Percentiles rank a stretch among this genome's conserved stretches.
These are phyloP conservation scores for Tenthredo notha DNA, from an alignment of 2,888 invertebrate genomes.

Conservation along the genomic window DNA sequence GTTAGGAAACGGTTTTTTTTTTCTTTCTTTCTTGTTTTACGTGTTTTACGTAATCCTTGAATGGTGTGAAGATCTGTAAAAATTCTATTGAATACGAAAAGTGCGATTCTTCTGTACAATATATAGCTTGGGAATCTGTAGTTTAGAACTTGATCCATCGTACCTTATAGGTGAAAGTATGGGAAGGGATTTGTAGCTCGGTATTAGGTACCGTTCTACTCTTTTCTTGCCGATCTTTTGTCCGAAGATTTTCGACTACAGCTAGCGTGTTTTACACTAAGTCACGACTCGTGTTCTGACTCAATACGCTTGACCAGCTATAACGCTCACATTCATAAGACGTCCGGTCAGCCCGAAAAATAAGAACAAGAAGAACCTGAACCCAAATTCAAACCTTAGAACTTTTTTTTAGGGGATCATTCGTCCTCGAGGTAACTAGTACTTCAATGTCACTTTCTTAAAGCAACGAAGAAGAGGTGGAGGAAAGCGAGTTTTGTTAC, in stretches of 20 bases:
- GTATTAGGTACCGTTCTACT: conserved; percentile 19
- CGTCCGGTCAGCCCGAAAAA: conserved; percentile 13
- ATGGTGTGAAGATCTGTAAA: background rate
- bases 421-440: background rate
- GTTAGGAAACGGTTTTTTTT: background rate
- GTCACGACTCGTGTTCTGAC: conserved; percentile 36
- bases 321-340: background rate
- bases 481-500: background rate
- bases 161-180: conserved; percentile 13
- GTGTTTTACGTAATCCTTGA: background rate
- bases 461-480: background rate
- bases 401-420: background rate
- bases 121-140: background rate
- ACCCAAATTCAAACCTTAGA: background rate
- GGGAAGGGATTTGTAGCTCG: background rate
- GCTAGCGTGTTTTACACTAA: conserved; percentile 18
- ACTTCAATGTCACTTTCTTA: background rate
- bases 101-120: background rate
- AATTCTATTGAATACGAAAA: background rate
- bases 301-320: conserved; percentile 1
- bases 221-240: conserved; percentile 5
- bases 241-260: background rate
- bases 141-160: background rate
- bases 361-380: background rate
- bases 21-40: no score